Percentiles rank a stretch among this genome's conserved stretches.
These are phyloP conservation scores for Oryctolagus cuniculus DNA, from an alignment of 2,113 vertebrate species.

Conservation along the genomic window mOryCun1.1 NC_091441.1:44174001-44174500, in stretches of 20 bases:
- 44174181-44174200: background rate
- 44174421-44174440: background rate
- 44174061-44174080: background rate
- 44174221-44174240: background rate
- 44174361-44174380: background rate
- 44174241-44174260: background rate
- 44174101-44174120: background rate
- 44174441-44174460: background rate
- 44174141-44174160: background rate
- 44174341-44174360: background rate
- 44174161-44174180: slow-evolving; percentile 3
- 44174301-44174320: background rate
- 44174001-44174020: background rate
- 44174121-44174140: background rate
- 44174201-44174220: background rate
- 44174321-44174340: background rate
- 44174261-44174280: background rate
- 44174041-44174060: background rate
- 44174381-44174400: background rate
- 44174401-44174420: background rate
- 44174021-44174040: background rate
- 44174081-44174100: background rate
- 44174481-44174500: background rate
- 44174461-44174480: background rate
- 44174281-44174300: background rate